Evolutionary conservation across 1,140 invertebrate species (phyloP).

Genomic region (Saxidomus purpurata): DNA sequence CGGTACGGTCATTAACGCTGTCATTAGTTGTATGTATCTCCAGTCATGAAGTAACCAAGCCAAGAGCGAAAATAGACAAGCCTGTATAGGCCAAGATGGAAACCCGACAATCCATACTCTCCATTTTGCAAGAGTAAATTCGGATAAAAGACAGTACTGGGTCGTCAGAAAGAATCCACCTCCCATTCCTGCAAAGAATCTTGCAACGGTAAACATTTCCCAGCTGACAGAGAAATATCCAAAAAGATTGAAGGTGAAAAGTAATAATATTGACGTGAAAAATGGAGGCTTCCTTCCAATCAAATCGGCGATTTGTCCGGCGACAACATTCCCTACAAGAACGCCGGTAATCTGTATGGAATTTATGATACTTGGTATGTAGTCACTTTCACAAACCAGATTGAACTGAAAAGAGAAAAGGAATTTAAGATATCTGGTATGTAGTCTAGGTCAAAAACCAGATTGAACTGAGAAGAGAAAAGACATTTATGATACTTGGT

Average conservation of each 20-base stretch:
- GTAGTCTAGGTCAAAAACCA: slow-evolving; percentile 69
- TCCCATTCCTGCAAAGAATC: slow-evolving; percentile 68
- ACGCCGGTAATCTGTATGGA: slow-evolving; percentile 71
- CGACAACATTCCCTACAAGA: slow-evolving; percentile 51
- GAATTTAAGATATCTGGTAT: slow-evolving; percentile 61
- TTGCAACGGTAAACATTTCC: slow-evolving; percentile 62
- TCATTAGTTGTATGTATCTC: slow-evolving; percentile 45
- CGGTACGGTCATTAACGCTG: not conserved
- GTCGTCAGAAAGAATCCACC: slow-evolving; percentile 31
- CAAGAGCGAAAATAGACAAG: slow-evolving; percentile 24
- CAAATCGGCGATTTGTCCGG: slow-evolving; percentile 61
- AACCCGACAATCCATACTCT: slow-evolving; percentile 35
- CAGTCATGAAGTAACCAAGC: slow-evolving; percentile 45
- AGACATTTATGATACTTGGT: no score
- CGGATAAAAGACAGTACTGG: slow-evolving; percentile 12
- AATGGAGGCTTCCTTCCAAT: slow-evolving; percentile 65
- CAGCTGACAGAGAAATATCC: slow-evolving; percentile 57
- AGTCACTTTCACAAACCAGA: slow-evolving; percentile 68
- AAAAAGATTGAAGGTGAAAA: slow-evolving; percentile 38
- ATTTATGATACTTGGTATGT: slow-evolving; percentile 55
- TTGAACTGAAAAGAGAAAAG: slow-evolving; percentile 66
- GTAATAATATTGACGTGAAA: slow-evolving; percentile 21
- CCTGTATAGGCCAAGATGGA: slow-evolving; percentile 51
- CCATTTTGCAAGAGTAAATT: slow-evolving; percentile 48
- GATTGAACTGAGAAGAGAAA: slow-evolving; percentile 62